phyloP scores from a whole-genome alignment of 2,888 invertebrate species.

The Brachyopa scutellaris region DNA sequence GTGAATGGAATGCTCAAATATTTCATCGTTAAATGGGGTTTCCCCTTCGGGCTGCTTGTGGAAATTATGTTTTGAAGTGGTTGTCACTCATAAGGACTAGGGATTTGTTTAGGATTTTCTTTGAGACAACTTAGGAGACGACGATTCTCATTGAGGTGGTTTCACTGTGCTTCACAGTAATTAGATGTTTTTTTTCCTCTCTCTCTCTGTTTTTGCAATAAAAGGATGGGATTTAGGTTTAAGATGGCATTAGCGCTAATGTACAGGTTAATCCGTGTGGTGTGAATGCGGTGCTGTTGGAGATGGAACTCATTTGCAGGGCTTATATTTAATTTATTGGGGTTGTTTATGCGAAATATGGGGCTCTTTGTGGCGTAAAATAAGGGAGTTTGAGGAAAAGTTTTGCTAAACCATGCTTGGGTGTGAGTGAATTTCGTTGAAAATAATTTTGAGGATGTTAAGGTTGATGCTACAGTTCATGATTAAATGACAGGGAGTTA shows the following conservation, averaged over 20 bases:
- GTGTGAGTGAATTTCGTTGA: too few species aligned
- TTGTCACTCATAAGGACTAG: slow-evolving; percentile 60
- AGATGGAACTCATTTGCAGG: slow-evolving; percentile 54
- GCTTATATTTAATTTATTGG: slow-evolving; percentile 60
- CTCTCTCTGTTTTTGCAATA: background rate
- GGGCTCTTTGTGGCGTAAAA: background rate
- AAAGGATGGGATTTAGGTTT: slow-evolving; percentile 29
- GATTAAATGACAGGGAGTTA: too few species aligned
- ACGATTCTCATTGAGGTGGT: slow-evolving; percentile 18
- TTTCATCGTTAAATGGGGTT: slow-evolving; percentile 55
- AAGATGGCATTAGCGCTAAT: slow-evolving; percentile 50
- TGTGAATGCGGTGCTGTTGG: slow-evolving; percentile 13
- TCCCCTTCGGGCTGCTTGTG: slow-evolving; percentile 10
- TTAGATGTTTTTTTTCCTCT: slow-evolving; percentile 16
- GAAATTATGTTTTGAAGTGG: slow-evolving; percentile 58
- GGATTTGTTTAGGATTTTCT: slow-evolving; percentile 51
- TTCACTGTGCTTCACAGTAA: slow-evolving; percentile 21
- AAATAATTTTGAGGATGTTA: too few species aligned
- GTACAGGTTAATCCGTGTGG: slow-evolving; percentile 61
- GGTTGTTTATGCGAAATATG: slow-evolving; percentile 40
- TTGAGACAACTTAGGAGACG: slow-evolving; percentile 1
- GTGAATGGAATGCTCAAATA: slow-evolving; percentile 44
- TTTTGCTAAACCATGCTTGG: too few species aligned
- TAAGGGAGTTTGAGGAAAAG: background rate
- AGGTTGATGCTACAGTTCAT: too few species aligned